Conservation (phyloP, 92 coral and sea anemone species). For the Porites evermanni region DNA sequence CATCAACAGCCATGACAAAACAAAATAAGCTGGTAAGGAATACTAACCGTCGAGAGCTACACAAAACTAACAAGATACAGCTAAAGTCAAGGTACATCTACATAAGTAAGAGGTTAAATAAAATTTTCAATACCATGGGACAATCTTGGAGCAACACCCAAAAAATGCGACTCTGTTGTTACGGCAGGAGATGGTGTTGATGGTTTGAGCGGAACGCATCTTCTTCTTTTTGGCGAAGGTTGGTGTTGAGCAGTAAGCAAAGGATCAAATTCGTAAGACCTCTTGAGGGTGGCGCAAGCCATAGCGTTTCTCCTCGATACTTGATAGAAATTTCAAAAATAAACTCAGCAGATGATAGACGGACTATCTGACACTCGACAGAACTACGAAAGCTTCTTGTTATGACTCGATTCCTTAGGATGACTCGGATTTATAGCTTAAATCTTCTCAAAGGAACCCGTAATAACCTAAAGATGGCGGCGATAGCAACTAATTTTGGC, state of each 20-base stretch:
- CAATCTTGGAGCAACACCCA: conserved; percentile 89
- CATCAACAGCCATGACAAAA: background rate
- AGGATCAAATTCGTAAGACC: conserved; percentile 99
- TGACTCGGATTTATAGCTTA: conserved; percentile 25
- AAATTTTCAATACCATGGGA: conserved; percentile 79
- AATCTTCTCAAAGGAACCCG: conserved; percentile 3
- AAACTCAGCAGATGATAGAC: background rate
- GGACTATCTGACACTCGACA: background rate
- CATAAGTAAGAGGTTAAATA: background rate
- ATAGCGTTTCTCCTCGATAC: conserved; percentile 55
- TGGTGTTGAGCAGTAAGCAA: conserved; percentile 97
- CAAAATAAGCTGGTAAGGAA: background rate
- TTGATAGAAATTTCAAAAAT: conserved; percentile 35
- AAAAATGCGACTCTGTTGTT: conserved; percentile 85
- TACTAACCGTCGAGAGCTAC: background rate
- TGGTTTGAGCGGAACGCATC: conserved; percentile 83
- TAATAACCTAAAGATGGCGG: conserved; percentile 40
- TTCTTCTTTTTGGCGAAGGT: conserved; percentile 95
- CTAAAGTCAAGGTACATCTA: background rate
- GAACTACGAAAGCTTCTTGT: background rate
- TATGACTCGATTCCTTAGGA: conserved; percentile 25
- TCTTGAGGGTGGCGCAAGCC: conserved; percentile 99
- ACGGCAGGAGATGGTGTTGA: conserved; percentile 72
- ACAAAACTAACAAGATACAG: background rate
- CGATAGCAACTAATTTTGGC: conserved; percentile 44